Base-by-base conservation (phyloP, 2,797 vertebrate genomes). In the Phaenicophaeus curvirostris region DNA sequence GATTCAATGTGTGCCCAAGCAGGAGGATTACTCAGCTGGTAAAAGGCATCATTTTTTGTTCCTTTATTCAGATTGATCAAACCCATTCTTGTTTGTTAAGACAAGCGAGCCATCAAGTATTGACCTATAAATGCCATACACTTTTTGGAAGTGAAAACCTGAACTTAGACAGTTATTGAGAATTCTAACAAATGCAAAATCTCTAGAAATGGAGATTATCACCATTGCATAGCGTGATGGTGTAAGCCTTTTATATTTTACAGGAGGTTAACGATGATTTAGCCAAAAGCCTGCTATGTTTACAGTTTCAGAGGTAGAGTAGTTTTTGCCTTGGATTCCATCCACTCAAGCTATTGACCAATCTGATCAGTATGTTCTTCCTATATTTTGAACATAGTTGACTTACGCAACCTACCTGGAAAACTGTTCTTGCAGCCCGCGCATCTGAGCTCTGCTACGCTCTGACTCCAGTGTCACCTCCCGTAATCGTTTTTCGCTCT, bases 391-490 rank as follows among this genome's bases (percentile, higher is more conserved):
- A 63, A 41, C 2, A 20, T 6, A 37, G 50, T 51, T 86, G 44
- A 17, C 20, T 33, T 4, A 4, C 17, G 9, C 53, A 57, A 35
- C 53, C 15, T 98, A 99, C 99, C 99, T 99, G 98, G 98, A 98
- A 97, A 99, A 99, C 87, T 98, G 98, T 90, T 98, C 98, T 95
- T 99, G 99, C 95, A 99, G 97, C 53, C 98, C 98, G 15, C 97
- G 98, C 98, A 99, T 99, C 98, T 99, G 99, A 90, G 97, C 97
- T 75, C 97, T 97, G 95, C 97, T 98, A 50, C 97, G 97, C 96
- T 99, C 98, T 0, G 98, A 99, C 97, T 99, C 98, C 96, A 98
- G 96, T 1, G 98, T 99, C 95, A 98, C 98, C 96, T 99, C 98
- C 95, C 96, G 98, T 65, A 99, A 97, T 76, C 98, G 98, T 94